Evolutionary conservation across 2,888 invertebrate genomes (phyloP).

Genomic region (Argynnis bischoffii): DNA sequence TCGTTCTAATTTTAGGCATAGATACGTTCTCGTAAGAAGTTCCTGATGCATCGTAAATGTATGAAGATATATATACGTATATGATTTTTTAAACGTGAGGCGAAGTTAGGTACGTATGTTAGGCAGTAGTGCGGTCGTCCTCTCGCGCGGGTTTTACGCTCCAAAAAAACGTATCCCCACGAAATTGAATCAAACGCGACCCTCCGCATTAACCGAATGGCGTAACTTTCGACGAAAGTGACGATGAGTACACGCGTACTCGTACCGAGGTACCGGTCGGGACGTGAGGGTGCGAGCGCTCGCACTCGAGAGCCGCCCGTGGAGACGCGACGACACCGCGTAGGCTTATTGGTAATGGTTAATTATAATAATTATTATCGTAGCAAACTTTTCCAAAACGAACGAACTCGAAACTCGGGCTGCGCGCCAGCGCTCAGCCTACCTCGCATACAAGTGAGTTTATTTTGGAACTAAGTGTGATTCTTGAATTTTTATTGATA

Average conservation of each 20-base stretch:
- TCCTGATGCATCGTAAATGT: conserved; percentile 83
- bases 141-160: conserved; percentile 63
- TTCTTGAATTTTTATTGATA: conserved; percentile 85
- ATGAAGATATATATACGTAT: conserved; percentile 83
- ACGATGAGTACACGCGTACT: conserved; percentile 39
- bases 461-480: conserved; percentile 89
- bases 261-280: conserved; percentile 34
- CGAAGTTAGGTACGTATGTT: conserved; percentile 81
- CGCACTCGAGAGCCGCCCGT: conserved; percentile 59
- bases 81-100: conserved; percentile 81
- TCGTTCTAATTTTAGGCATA: conserved; percentile 83
- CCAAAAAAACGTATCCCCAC: conserved; percentile 40
- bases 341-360: conserved; percentile 81
- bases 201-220: conserved; percentile 39
- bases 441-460: conserved; percentile 89
- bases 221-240: conserved; percentile 38
- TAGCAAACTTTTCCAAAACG: conserved; percentile 83
- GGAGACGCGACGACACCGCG: conserved; percentile 78
- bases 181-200: conserved; percentile 38
- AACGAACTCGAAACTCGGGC: conserved; percentile 84
- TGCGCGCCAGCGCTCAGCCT: conserved; percentile 83
- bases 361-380: conserved; percentile 82
- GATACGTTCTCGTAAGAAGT: conserved; percentile 83
- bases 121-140: conserved; percentile 81
- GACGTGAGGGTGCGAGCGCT: conserved; percentile 44